A percentile compares a stretch with the other conserved stretches of the same genome.
These are phyloP conservation scores for Drosophila kurseongensis DNA, from an alignment of 1,140 invertebrate species.

Conservation along the genomic window DNA sequence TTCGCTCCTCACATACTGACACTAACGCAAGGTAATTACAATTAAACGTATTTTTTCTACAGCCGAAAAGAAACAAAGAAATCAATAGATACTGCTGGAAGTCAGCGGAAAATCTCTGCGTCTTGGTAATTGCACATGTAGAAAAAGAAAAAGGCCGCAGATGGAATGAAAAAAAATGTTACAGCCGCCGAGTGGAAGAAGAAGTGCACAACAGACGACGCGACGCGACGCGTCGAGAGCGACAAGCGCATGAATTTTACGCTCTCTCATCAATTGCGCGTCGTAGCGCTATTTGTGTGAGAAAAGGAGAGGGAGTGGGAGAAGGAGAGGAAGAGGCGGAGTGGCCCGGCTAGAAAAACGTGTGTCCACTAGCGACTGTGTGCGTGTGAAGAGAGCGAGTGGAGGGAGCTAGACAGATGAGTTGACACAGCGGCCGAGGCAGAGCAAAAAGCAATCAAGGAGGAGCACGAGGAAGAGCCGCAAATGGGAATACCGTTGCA, in stretches of 20 bases:
- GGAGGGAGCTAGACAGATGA: slow-evolving; percentile 55
- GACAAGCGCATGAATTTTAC: slow-evolving; percentile 75
- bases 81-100: slow-evolving; percentile 77
- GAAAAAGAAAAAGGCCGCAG: slow-evolving; percentile 48
- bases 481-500: slow-evolving; percentile 53
- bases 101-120: slow-evolving; percentile 38
- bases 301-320: slow-evolving; percentile 12
- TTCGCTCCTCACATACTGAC: slow-evolving; percentile 18
- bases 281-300: slow-evolving; percentile 52
- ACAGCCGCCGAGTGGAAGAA: slow-evolving; percentile 68
- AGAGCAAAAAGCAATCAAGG: slow-evolving; percentile 48
- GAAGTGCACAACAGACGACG: slow-evolving; percentile 64
- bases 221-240: slow-evolving; percentile 52
- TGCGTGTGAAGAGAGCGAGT: slow-evolving; percentile 16
- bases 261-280: slow-evolving; percentile 77
- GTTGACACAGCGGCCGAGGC: slow-evolving; percentile 48
- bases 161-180: slow-evolving; percentile 67
- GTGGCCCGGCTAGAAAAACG: slow-evolving; percentile 59
- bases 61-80: slow-evolving; percentile 71
- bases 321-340: slow-evolving; percentile 20
- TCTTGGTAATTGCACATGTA: slow-evolving; percentile 66
- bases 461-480: slow-evolving; percentile 24
- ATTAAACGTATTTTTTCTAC: slow-evolving; percentile 57
- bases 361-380: slow-evolving; percentile 40
- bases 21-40: slow-evolving; percentile 68